phyloP scores from a whole-genome alignment of 2,113 vertebrate species.

The Cyphomyrus discorhynchus region DNA sequence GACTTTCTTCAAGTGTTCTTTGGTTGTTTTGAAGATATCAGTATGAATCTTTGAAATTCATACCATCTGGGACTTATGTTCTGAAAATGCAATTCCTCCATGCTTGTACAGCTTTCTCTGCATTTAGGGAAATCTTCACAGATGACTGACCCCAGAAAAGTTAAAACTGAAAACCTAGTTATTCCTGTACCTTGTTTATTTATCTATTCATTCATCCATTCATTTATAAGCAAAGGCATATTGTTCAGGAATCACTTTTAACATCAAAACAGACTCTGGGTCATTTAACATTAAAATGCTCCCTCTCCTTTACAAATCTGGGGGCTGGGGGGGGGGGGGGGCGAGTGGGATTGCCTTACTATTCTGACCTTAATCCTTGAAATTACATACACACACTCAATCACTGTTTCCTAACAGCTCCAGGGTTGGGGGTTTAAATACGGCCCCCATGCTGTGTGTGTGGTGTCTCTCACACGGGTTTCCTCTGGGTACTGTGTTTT shows the following conservation, averaged over 20 bases:
- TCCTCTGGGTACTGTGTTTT: background rate
- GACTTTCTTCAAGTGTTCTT: background rate
- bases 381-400: background rate
- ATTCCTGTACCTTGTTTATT: background rate
- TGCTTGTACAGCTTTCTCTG: background rate
- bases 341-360: background rate
- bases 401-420: background rate
- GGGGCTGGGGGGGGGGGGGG: background rate
- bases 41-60: background rate
- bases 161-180: background rate
- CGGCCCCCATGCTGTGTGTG: background rate
- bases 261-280: background rate
- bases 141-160: background rate
- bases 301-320: background rate
- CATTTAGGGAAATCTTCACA: constrained; percentile 10
- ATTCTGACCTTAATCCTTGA: background rate
- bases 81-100: background rate
- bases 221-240: background rate
- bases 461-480: background rate
- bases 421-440: background rate
- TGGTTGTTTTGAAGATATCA: background rate
- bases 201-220: background rate
- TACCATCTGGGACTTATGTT: background rate
- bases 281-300: background rate
- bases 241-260: background rate